These are phyloP conservation scores for Caracal caracal DNA, from an alignment of 2,113 vertebrate genomes.

Conservation along the genomic window DNA sequence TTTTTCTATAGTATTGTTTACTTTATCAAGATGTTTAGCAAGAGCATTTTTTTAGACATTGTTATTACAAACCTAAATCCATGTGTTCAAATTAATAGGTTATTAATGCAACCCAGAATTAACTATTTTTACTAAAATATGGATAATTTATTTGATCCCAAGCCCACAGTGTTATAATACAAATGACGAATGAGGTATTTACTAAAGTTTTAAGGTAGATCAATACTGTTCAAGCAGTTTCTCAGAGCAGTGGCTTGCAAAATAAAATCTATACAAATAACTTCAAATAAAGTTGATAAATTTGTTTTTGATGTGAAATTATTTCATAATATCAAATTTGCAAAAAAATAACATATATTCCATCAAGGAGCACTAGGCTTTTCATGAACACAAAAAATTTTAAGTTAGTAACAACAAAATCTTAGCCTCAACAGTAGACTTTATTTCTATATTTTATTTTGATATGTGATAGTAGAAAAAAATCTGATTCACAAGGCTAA, in stretches of 20 bases:
- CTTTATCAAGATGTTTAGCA: constrained; percentile 22
- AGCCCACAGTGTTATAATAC: neutral
- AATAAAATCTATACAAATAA: constrained; percentile 23
- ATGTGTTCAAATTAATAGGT: neutral
- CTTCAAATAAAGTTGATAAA: constrained; percentile 10
- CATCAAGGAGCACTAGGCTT: neutral
- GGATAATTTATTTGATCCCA: neutral
- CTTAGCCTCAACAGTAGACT: neutral
- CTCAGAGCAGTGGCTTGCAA: neutral
- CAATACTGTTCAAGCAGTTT: constrained; percentile 32
- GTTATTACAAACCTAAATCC: neutral
- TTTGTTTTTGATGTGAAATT: neutral
- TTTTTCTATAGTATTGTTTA: neutral
- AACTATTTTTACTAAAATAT: constrained; percentile 12
- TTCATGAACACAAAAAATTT: neutral
- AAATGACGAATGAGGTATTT: neutral
- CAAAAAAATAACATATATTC: neutral
- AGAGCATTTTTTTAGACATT: neutral
- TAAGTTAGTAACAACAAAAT: constrained; percentile 6
- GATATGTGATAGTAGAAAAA: neutral
- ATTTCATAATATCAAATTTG: constrained; percentile 31
- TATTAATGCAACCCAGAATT: neutral
- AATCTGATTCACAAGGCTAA: neutral
- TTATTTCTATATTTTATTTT: constrained; percentile 40
- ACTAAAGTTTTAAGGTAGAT: neutral